Percentiles rank a stretch among this genome's conserved stretches.
Evolutionary conservation across 2,113 vertebrate genomes (phyloP).

Genomic region (Origma solitaria): DNA sequence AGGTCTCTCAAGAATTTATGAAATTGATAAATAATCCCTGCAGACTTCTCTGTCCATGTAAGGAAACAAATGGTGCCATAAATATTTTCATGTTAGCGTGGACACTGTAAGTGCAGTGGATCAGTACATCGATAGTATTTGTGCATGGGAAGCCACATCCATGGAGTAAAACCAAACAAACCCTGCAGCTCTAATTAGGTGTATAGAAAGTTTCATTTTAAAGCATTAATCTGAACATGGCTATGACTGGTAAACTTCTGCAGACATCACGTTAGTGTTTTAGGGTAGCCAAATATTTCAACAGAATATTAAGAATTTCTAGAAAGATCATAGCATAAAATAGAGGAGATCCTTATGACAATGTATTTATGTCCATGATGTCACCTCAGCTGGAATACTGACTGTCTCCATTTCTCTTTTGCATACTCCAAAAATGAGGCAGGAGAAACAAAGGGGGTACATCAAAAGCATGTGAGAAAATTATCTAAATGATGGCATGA

Average conservation of each 20-base stretch:
- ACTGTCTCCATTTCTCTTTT: neutral
- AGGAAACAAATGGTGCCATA: neutral
- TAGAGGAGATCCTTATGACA: neutral
- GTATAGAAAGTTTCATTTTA: neutral
- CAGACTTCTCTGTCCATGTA: neutral
- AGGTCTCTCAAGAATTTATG: neutral
- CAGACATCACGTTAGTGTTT: rapidly evolving
- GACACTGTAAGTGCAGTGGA: neutral
- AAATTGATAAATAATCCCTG: neutral
- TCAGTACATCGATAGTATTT: neutral
- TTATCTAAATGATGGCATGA: neutral
- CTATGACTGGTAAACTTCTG: neutral
- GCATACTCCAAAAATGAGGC: neutral
- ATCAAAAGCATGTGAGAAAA: neutral
- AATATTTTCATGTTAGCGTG: neutral
- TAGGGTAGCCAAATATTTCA: neutral
- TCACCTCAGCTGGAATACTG: neutral
- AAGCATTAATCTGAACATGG: neutral
- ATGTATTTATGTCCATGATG: neutral
- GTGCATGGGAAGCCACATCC: neutral
- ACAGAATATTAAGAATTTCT: neutral
- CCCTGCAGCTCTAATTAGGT: neutral
- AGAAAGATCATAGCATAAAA: neutral
- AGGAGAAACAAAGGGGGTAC: neutral
- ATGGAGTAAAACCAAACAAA: neutral